Base-by-base conservation (phyloP, 2,888 invertebrate genomes). In the Ashinkailepas kermadecensis region DNA sequence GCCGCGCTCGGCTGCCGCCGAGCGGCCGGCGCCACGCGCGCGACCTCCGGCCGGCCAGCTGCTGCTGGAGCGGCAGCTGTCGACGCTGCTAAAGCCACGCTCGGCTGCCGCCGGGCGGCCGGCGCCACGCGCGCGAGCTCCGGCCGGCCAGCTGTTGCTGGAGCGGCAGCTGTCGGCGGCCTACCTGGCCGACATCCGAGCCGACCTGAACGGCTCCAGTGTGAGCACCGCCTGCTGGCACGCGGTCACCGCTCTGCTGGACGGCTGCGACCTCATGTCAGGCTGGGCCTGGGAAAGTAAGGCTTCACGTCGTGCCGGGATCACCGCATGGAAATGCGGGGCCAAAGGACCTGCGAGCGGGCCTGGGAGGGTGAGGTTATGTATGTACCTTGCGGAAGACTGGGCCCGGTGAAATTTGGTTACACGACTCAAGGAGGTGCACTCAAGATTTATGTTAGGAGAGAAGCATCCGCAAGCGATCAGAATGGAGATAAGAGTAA, bases 231-330 rank as follows among this genome's bases (percentile, higher is more conserved):
- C n/a, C 79, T 79, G 79, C 25, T 23, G 79, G n/a, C 23, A 7
- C 9, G 58, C 79, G 15, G 25, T 79, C 25, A 2, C 1, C 13
- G 25, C n/a, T 15, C 25, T 58, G 23, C 57, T 79, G 57, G 79
- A 79, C 59, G 79, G 79, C 57, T 11, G n/a, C 11, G 57, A 79
- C 58, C 1, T 13, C 23, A 54, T 79, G 79, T 23, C n/a, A 13
- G 58, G 23, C 79, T 79, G 79, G 79, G 79, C 79, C 25, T 79
- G 79, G 79, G 79, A 79, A 23, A 78, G 78, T 78, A n/a, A 56
- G 78, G 39, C 39, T 39, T 39, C 39, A 39, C 39, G 39, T 39
- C 39, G 39, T 39, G 39, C 39, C 39, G 39, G 39, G 4, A 39
- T 39, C 39, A 39, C 39, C 39, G 39, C 39, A 39, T 39, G 39